A percentile compares a stretch with the other conserved stretches of the same genome.
These are phyloP conservation scores for Ciconia nigra DNA, from an alignment of 2,797 vertebrate species.

Conservation along the genomic window DNA sequence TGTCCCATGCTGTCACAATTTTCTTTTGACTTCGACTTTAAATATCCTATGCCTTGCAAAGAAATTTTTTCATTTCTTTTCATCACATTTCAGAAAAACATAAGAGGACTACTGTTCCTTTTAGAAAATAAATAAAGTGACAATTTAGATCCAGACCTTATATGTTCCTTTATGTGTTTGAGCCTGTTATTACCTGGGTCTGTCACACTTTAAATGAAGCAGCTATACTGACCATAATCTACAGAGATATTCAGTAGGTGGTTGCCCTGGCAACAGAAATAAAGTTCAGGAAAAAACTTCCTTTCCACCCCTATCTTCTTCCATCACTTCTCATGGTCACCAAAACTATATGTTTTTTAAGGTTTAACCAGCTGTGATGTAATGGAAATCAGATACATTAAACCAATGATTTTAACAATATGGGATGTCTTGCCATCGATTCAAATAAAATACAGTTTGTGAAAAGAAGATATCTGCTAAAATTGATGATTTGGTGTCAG, in stretches of 20 bases:
- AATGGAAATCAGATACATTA: background rate
- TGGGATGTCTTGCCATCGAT: background rate
- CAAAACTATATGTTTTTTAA: background rate
- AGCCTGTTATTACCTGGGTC: background rate
- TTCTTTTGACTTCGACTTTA: background rate
- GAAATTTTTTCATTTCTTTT: background rate
- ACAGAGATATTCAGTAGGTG: background rate
- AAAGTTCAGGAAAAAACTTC: constrained; percentile 28
- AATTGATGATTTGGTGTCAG: background rate
- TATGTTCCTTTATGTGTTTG: background rate
- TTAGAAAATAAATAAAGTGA: background rate
- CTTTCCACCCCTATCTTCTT: background rate
- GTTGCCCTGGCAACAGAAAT: constrained; percentile 42
- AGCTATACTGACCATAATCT: background rate
- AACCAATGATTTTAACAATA: background rate
- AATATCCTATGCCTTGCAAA: background rate
- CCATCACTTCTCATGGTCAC: background rate
- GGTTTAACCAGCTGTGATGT: background rate
- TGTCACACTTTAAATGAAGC: background rate
- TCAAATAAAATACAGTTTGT: background rate
- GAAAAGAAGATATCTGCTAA: background rate
- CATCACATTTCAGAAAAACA: background rate
- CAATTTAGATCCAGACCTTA: background rate
- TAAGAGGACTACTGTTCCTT: background rate
- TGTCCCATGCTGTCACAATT: background rate